Evolutionary conservation across 2,888 invertebrate species (phyloP).

Genomic region (Eupithecia vulgata): DNA sequence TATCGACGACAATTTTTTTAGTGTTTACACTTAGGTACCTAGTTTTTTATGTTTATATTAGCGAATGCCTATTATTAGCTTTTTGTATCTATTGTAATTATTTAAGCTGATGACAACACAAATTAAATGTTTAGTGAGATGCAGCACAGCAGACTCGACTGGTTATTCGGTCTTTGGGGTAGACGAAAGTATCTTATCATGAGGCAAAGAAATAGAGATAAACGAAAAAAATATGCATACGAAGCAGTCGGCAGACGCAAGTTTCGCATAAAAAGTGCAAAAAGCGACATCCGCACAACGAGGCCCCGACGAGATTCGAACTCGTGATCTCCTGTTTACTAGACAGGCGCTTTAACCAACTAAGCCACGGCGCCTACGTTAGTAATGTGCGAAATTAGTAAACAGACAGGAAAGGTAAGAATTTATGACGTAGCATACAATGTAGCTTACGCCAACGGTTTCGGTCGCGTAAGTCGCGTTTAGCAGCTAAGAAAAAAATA

Average conservation of each 20-base stretch:
- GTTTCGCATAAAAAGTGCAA: constrained; percentile 17
- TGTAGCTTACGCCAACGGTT: not conserved
- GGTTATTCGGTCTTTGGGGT: too few relatives aligned
- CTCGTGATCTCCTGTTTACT: constrained; percentile 82
- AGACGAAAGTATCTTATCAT: not conserved
- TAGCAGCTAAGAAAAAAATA: not conserved
- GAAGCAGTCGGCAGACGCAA: not conserved
- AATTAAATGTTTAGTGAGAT: too few relatives aligned
- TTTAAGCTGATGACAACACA: too few relatives aligned
- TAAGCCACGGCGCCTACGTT: constrained; percentile 75
- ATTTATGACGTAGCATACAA: not conserved
- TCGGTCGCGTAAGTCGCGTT: not conserved
- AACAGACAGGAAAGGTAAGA: not conserved
- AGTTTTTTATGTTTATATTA: too few relatives aligned
- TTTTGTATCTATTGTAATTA: too few relatives aligned
- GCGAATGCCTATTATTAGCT: too few relatives aligned
- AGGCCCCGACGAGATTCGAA: constrained; percentile 82
- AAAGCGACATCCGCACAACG: constrained; percentile 12
- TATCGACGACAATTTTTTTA: too few relatives aligned
- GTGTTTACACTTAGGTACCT: too few relatives aligned
- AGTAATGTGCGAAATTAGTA: constrained; percentile 18
- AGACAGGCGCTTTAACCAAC: constrained; percentile 83
- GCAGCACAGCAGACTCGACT: too few relatives aligned
- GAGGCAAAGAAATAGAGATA: not conserved
- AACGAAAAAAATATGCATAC: not conserved